Percentiles rank a stretch among this genome's conserved stretches.
These are phyloP conservation scores for Magallana nippona DNA, from an alignment of 2,888 invertebrate genomes.

Conservation along the genomic window DNA sequence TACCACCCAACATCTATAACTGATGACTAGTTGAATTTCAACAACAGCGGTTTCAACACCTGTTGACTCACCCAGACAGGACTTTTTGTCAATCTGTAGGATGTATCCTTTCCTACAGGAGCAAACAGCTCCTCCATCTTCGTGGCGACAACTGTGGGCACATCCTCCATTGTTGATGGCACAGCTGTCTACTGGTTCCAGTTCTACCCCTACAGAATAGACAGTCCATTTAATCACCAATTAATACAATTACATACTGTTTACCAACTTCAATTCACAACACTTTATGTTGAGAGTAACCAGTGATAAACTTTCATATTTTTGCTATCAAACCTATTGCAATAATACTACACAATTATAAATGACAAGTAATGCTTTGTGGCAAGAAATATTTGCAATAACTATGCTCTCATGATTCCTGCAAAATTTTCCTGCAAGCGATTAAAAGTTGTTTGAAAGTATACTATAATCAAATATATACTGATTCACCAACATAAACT, in stretches of 20 bases:
- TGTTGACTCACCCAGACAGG: constrained; percentile 73
- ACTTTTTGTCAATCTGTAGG: constrained; percentile 75
- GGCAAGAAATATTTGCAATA: background rate
- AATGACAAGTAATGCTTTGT: background rate
- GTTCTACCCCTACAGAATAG: constrained; percentile 74
- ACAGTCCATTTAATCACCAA: background rate
- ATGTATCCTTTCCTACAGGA: constrained; percentile 76
- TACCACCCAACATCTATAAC: background rate
- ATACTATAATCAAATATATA: too few relatives aligned
- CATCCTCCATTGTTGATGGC: constrained; percentile 81
- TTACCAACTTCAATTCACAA: background rate
- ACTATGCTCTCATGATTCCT: background rate
- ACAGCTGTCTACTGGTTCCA: constrained; percentile 80
- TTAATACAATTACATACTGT: background rate
- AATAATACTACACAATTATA: background rate
- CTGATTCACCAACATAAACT: too few relatives aligned
- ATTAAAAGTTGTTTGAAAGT: too few relatives aligned
- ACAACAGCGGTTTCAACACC: too few relatives aligned
- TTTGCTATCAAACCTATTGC: too few relatives aligned
- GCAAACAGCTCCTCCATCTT: constrained; percentile 74
- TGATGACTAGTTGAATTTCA: too few relatives aligned
- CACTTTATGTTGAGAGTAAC: too few relatives aligned
- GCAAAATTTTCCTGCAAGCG: too few relatives aligned
- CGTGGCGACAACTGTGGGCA: constrained; percentile 81
- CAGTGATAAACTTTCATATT: too few relatives aligned